Evolutionary conservation across 2,113 vertebrate genomes (phyloP), one percentile per base, ranked within the genome.

Genomic region (Ceyx cyanopectus): DNA sequence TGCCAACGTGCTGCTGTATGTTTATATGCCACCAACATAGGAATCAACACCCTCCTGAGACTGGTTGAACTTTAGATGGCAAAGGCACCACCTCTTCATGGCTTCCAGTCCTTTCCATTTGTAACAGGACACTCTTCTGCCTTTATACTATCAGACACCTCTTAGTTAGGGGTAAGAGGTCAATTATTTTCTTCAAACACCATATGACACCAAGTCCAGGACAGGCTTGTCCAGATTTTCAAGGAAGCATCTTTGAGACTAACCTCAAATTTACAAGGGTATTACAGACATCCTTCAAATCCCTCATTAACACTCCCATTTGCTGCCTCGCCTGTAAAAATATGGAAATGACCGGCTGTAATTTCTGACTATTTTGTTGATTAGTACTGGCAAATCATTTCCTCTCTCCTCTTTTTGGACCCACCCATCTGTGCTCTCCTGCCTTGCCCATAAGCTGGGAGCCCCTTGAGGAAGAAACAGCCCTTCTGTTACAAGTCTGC

Each of bases 311-410:
- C 48, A 56, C 48, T 68, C 22, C 21, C 26, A 10, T 65, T 96
- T 89, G 57, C 74, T 87, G 50, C 72, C 66, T 53, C 87, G 62
- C 67, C 57, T 90, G 46, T 13, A 85, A 86, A 91, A 88, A 66
- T n/a, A 63, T 51, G 76, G 60, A 77, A 93, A 68, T 57, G 66
- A 89, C 78, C 91, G 61, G 75, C 60, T 60, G 54, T 37, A 82
- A 87, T 91, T 91, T 84, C 84, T 66, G 46, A 76, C 30, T 54
- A 76, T 74, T 90, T 73, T 80, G 46, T 45, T 94, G 87, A 91
- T 92, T 85, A 87, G 56, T 66, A 60, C 9, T 82, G 67, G 75
- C 79, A 91, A 73, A 87, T 80, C 13, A 74, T 78, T 93, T 89
- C 60, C 22, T 51, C 40, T 90, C 32, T 90, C 65, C 27, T 73